These are phyloP conservation scores for Butorides virescens DNA, from an alignment of 2,113 vertebrate species.

Conservation along the genomic window DNA sequence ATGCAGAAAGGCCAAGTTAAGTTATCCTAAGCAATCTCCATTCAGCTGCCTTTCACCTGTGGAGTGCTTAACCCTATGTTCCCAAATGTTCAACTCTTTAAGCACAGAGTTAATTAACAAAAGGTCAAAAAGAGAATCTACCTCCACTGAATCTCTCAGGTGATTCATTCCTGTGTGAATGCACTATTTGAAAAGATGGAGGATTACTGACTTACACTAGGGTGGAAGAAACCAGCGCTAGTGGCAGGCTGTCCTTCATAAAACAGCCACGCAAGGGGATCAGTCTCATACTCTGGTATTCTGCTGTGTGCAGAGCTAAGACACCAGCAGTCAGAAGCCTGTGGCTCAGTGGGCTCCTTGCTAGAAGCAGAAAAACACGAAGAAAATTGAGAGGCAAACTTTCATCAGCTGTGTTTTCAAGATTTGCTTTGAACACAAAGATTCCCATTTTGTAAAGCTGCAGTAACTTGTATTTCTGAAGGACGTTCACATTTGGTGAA, in stretches of 20 bases:
- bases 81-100: background rate
- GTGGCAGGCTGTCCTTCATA: background rate
- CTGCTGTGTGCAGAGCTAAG: background rate
- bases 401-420: background rate
- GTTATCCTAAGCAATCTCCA: background rate
- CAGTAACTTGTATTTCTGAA: background rate
- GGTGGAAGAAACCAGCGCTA: background rate
- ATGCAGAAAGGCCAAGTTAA: background rate
- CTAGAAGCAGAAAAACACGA: background rate
- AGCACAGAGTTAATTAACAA: background rate
- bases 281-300: background rate
- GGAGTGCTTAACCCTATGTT: background rate
- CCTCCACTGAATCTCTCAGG: rapidly evolving
- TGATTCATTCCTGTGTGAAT: background rate
- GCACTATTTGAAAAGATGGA: background rate
- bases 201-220: background rate
- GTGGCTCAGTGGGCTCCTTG: rapidly evolving
- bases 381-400: background rate
- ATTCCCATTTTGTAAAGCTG: background rate
- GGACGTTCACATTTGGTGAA: background rate
- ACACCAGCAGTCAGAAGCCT: background rate
- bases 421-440: background rate
- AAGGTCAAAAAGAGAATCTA: background rate
- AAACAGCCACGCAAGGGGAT: background rate
- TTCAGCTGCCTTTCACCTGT: background rate